These are phyloP conservation scores for Mormyrus iriodes DNA, from an alignment of 2,113 vertebrate species.

Conservation along the genomic window DNA sequence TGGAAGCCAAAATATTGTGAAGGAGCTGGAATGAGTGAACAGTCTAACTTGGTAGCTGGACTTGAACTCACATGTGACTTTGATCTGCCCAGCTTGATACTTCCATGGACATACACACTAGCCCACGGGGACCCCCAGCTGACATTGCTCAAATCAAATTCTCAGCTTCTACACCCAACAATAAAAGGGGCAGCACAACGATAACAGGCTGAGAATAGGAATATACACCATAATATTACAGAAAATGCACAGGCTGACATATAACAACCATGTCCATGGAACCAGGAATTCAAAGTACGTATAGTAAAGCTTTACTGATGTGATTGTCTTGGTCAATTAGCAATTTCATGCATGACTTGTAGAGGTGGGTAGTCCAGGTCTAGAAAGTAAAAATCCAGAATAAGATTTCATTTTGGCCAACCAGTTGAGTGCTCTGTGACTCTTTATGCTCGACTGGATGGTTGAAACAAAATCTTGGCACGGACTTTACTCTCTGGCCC, in stretches of 20 bases:
- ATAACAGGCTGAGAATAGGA: conserved; percentile 7
- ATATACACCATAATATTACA: background rate
- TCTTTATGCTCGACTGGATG: background rate
- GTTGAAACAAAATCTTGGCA: background rate
- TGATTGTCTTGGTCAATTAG: background rate
- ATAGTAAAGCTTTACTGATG: background rate
- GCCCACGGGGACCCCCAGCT: background rate
- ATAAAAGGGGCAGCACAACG: conserved; percentile 21
- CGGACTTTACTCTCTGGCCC: background rate
- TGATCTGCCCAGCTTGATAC: background rate
- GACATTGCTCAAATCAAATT: background rate
- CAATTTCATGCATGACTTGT: background rate
- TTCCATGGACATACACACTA: background rate
- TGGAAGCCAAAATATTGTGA: background rate
- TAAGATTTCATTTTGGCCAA: background rate
- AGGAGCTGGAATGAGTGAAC: background rate
- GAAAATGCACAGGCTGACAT: background rate
- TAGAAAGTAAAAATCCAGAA: background rate
- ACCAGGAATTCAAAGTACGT: background rate
- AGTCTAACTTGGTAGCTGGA: background rate
- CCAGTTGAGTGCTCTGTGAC: background rate
- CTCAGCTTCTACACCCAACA: background rate
- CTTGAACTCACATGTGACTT: background rate
- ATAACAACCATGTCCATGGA: background rate
- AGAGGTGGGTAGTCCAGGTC: background rate